phyloP scores from a whole-genome alignment of 1,140 invertebrate genomes.

The Charaxes varanes region DNA sequence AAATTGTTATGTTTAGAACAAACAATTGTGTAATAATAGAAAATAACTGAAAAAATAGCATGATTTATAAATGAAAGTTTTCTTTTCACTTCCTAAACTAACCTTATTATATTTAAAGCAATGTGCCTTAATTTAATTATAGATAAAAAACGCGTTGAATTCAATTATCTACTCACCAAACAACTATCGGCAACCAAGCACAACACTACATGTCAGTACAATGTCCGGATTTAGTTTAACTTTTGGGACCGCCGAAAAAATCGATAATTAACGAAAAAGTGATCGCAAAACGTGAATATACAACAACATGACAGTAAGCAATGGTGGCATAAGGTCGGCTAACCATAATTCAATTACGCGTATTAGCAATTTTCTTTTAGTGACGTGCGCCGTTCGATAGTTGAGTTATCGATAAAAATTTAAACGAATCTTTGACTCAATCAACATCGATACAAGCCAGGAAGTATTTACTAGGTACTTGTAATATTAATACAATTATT shows the following conservation, averaged over 20 bases:
- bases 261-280: constrained; percentile 8
- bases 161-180: constrained; percentile 36
- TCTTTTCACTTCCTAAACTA: no score
- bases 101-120: no score
- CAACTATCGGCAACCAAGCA: constrained; percentile 5
- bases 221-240: constrained; percentile 1
- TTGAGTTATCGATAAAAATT: constrained; percentile 1
- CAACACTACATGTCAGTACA: constrained; percentile 33
- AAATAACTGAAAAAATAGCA: no score
- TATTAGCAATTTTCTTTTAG: constrained; percentile 63
- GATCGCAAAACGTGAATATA: constrained; percentile 23
- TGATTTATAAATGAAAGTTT: no score
- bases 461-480: no score
- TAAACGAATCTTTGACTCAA: neutral
- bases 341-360: constrained; percentile 66
- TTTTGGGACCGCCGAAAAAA: constrained; percentile 6
- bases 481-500: no score
- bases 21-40: no score
- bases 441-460: no score
- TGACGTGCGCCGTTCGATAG: constrained; percentile 23
- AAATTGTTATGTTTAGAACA: no score
- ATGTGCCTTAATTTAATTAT: no score
- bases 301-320: constrained; percentile 34
- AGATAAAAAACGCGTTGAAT: no score
- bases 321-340: constrained; percentile 53